Evolutionary conservation across 2,113 vertebrate genomes (phyloP).

Genomic region (Mustela lutreola): DNA sequence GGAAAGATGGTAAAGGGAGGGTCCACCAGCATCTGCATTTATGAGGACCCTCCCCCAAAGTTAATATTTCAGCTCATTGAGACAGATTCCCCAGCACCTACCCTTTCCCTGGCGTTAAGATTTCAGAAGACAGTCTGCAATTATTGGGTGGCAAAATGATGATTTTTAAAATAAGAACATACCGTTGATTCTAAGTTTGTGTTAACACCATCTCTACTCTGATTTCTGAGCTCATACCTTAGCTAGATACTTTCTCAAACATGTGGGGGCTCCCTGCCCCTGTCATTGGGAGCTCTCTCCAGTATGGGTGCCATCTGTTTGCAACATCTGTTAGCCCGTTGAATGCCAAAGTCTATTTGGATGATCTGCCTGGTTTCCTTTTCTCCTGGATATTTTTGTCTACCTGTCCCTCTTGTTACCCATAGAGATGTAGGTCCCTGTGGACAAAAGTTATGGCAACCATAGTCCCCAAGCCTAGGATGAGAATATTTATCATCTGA

Average conservation of each 20-base stretch:
- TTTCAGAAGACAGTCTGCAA: not conserved
- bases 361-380: not conserved
- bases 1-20: not conserved
- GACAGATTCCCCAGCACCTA: not conserved
- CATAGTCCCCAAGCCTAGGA: not conserved
- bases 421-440: not conserved
- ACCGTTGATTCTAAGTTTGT: not conserved
- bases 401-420: not conserved
- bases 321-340: not conserved
- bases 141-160: not conserved
- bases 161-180: not conserved
- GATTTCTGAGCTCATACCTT: not conserved
- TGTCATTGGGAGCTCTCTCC: not conserved
- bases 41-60: not conserved
- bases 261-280: not conserved
- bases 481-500: not conserved
- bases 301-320: not conserved
- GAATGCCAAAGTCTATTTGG: not conserved
- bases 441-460: not conserved
- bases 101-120: not conserved
- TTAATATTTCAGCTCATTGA: not conserved
- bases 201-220: not conserved
- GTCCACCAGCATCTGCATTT: accelerated
- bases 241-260: not conserved
- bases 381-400: not conserved